Conservation (phyloP, 2,888 invertebrate species). For the Argyresthia goedartella region DNA sequence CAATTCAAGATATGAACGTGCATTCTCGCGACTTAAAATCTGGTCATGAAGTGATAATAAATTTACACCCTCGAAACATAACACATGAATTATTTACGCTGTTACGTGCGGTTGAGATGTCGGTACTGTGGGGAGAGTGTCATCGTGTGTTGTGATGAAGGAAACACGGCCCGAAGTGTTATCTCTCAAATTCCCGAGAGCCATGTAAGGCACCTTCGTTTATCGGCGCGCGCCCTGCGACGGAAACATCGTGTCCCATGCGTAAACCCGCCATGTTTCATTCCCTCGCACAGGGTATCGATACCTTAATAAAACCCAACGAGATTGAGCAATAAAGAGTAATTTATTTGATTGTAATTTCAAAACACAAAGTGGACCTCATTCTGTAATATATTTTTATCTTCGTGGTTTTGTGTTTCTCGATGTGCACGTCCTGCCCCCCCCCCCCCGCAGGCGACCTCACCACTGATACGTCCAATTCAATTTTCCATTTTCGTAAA, state of each 20-base stretch:
- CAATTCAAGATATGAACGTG: too few species aligned
- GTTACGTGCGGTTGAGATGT: constrained; percentile 10
- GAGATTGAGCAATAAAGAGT: constrained; percentile 71
- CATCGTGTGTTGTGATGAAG: constrained; percentile 31
- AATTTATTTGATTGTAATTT: constrained; percentile 72
- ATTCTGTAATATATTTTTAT: constrained; percentile 70
- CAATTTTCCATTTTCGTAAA: constrained; percentile 39
- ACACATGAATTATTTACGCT: constrained; percentile 13
- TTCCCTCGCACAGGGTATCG: constrained; percentile 60
- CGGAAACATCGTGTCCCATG: constrained; percentile 52
- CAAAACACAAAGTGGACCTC: constrained; percentile 69
- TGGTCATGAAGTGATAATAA: background rate
- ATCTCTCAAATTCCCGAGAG: constrained; percentile 48
- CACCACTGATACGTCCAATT: constrained; percentile 35
- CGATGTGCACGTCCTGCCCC: constrained; percentile 46
- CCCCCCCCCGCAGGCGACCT: constrained; percentile 35
- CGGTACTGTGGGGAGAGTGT: constrained; percentile 25
- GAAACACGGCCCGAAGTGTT: constrained; percentile 45
- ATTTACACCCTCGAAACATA: constrained; percentile 8
- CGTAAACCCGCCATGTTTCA: constrained; percentile 66
- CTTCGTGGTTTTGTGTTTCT: constrained; percentile 66
- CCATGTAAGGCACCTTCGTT: constrained; percentile 47
- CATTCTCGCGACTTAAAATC: background rate
- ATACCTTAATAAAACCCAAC: constrained; percentile 71
- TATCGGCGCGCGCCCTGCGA: constrained; percentile 35